These are phyloP conservation scores for Paragorgia papillata DNA, from an alignment of 92 coral and sea anemone species.

Conservation along the genomic window DNA sequence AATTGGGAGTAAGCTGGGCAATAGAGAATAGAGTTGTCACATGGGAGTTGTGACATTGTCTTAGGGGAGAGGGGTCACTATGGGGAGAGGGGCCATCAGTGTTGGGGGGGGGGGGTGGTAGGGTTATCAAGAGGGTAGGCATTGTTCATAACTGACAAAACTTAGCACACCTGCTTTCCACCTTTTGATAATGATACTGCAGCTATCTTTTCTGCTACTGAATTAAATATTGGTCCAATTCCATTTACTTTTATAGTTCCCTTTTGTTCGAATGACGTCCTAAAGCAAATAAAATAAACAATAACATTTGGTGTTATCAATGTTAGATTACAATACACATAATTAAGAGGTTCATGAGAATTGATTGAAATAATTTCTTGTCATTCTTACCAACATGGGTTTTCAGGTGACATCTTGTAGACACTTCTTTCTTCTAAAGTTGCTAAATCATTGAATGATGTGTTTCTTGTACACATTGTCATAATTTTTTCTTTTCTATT, in stretches of 20 bases:
- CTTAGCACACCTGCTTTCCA: conserved; percentile 93
- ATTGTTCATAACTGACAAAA: no score
- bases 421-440: conserved; percentile 81
- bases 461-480: conserved; percentile 75
- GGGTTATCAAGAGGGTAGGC: no score
- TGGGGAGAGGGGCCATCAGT: no score
- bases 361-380: no score
- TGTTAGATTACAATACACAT: no score
- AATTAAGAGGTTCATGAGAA: no score
- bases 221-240: conserved; percentile 75
- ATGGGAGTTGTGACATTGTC: no score
- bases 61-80: no score
- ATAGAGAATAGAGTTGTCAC: no score
- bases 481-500: conserved; percentile 66
- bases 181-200: conserved; percentile 69
- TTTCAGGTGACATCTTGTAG: conserved; percentile 61
- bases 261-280: conserved; percentile 88
- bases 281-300: conserved; percentile 13
- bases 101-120: no score
- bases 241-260: conserved; percentile 82
- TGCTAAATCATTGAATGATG: conserved; percentile 75
- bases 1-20: no score
- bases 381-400: conserved; percentile 73
- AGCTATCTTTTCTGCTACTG: conserved; percentile 76
- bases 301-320: not conserved